phyloP scores from a whole-genome alignment of 2,113 vertebrate genomes.

The Indicator maculatus region DNA sequence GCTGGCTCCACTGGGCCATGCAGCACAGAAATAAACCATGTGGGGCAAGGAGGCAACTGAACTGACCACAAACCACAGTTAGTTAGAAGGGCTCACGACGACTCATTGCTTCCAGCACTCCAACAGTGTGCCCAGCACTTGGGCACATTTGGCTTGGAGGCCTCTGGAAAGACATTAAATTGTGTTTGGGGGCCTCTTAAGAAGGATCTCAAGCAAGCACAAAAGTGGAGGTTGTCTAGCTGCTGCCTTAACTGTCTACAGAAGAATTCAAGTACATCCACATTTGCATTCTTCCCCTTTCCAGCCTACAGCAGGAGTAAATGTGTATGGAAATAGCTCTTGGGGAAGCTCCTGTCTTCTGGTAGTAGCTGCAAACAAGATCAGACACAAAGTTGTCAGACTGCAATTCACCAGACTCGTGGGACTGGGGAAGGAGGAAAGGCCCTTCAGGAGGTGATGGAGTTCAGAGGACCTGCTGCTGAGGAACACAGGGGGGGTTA shows the following conservation, averaged over 20 bases:
- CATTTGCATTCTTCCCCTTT: neutral
- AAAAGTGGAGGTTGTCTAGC: neutral
- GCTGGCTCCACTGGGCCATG: neutral
- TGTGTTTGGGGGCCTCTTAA: neutral
- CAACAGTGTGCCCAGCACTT: neutral
- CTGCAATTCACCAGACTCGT: neutral
- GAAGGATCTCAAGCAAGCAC: neutral
- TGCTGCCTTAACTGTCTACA: neutral
- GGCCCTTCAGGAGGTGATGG: fast-evolving
- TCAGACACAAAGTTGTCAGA: neutral
- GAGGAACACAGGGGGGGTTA: neutral
- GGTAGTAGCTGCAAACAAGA: neutral
- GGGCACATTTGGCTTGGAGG: neutral
- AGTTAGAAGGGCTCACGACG: neutral
- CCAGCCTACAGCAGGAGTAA: neutral
- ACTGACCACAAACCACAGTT: neutral
- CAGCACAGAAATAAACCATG: neutral
- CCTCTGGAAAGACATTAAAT: neutral
- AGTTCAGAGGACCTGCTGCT: neutral
- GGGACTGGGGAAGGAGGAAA: neutral
- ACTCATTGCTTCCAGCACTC: neutral
- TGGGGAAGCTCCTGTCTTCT: neutral
- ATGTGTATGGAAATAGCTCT: neutral
- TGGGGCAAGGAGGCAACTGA: neutral
- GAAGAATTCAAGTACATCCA: no score